phyloP scores from a whole-genome alignment of 2,113 vertebrate species.

The Cercopithecus mona region DNA sequence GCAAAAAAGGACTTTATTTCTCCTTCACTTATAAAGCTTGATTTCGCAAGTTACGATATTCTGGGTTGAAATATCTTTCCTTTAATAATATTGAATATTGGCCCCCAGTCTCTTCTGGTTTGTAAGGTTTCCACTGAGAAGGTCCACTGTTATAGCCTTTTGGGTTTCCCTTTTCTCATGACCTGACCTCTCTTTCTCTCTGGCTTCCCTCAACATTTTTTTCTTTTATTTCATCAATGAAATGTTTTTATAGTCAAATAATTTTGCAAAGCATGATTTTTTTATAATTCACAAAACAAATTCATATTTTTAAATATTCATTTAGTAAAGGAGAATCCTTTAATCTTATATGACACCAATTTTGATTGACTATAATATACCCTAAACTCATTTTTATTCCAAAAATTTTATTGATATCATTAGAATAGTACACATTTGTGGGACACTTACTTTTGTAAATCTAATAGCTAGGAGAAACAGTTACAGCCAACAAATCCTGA shows the following conservation, averaged over 20 bases:
- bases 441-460: not conserved
- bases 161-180: too few relatives aligned
- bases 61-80: too few relatives aligned
- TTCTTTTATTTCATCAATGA: not conserved
- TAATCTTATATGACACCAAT: not conserved
- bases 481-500: not conserved
- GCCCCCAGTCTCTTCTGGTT: too few relatives aligned
- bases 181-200: too few relatives aligned
- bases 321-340: not conserved
- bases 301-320: not conserved
- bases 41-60: fast-evolving
- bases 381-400: not conserved
- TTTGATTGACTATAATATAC: not conserved
- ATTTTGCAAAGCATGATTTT: not conserved
- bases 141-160: too few relatives aligned
- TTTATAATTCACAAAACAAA: not conserved
- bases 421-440: not conserved
- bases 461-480: not conserved
- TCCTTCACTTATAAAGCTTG: too few relatives aligned
- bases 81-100: too few relatives aligned
- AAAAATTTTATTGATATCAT: not conserved
- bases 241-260: not conserved
- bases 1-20: too few relatives aligned
- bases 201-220: too few relatives aligned
- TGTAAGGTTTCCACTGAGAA: too few relatives aligned